Conservation (phyloP, 2,113 vertebrate genomes). For the Oxygymnocypris stewartii region DNA sequence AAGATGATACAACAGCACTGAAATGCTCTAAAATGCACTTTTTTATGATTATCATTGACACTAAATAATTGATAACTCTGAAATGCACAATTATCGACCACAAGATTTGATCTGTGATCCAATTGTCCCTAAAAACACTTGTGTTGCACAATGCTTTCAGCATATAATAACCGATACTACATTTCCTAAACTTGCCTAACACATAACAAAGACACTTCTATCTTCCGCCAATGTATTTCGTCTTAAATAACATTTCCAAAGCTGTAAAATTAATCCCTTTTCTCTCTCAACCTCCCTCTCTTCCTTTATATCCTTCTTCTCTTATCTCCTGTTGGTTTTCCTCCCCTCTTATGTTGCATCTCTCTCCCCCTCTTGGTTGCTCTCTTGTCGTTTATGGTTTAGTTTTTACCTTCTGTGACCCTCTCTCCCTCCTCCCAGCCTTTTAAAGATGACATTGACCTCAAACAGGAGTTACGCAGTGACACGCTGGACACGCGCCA, state of each 20-base stretch:
- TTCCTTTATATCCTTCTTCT: conserved; percentile 64
- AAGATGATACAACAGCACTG: background rate
- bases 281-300: conserved; percentile 48
- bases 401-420: conserved; percentile 81
- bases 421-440: conserved; percentile 84
- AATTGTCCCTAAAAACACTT: background rate
- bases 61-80: background rate
- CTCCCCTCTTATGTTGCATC: conserved; percentile 54
- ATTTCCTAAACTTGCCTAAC: background rate
- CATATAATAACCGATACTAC: background rate
- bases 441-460: conserved; percentile 94
- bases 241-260: conserved; percentile 14
- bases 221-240: conserved; percentile 19
- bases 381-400: conserved; percentile 75
- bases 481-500: conserved; percentile 95
- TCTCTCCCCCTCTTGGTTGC: conserved; percentile 50
- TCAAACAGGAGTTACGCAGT: conserved; percentile 93
- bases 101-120: background rate
- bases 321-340: conserved; percentile 60
- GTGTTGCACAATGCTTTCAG: background rate
- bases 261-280: conserved; percentile 49
- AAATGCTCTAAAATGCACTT: background rate
- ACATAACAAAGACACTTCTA: background rate
- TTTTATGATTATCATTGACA: background rate
- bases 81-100: background rate